Conservation (phyloP, 2,888 invertebrate genomes). For the Dasysyrphus albostriatus region DNA sequence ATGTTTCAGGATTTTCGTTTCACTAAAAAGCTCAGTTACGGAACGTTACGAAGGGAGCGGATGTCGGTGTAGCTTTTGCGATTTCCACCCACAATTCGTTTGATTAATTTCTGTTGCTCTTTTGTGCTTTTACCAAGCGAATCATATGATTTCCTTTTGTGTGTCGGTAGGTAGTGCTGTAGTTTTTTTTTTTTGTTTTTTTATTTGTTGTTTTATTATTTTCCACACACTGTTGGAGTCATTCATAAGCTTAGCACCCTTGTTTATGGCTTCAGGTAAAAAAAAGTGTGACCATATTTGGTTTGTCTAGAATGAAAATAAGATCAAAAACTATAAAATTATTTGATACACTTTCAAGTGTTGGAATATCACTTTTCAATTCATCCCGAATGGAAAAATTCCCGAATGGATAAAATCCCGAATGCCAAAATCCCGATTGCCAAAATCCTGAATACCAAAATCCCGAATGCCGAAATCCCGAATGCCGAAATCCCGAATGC, state of each 20-base stretch:
- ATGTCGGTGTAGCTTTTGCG: conserved; percentile 29
- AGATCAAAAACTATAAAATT: no score
- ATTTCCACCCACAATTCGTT: conserved; percentile 40
- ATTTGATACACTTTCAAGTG: no score
- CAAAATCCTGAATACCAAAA: no score
- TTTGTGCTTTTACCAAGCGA: conserved; percentile 49
- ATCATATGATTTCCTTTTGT: conserved; percentile 48
- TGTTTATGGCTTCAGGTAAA: conserved; percentile 4
- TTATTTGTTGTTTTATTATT: conserved; percentile 1
- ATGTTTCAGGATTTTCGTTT: conserved; percentile 29
- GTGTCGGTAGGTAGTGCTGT: not conserved
- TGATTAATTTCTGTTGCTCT: conserved; percentile 64
- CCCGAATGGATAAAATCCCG: no score
- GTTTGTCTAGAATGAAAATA: not conserved
- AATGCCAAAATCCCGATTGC: no score
- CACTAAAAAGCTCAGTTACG: conserved; percentile 6
- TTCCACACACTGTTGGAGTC: not conserved
- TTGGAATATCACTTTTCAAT: no score
- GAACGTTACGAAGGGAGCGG: conserved; percentile 5
- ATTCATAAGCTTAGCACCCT: not conserved
- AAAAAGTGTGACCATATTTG: not conserved
- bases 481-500: no score
- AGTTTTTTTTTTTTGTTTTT: not conserved
- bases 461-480: no score
- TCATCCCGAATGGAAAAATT: no score